Evolutionary conservation across 2,113 vertebrate genomes (phyloP), one percentile per base, ranked within the genome.

Genomic region (Phasianus colchicus): DNA sequence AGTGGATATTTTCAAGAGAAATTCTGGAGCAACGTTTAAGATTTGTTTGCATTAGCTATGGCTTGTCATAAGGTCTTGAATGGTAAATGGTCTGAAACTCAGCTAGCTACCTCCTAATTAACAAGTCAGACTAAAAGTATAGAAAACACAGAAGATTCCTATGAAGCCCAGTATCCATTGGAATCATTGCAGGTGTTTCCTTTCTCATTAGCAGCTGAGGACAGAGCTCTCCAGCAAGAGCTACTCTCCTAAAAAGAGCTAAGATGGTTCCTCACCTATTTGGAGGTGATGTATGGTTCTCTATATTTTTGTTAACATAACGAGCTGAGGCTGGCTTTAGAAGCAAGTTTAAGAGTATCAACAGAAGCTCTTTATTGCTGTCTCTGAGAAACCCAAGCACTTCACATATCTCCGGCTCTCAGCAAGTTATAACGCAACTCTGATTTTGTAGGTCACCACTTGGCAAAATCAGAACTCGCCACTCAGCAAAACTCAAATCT

Each of bases 401-500:
- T n/a, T 81, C 9, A 1, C 30, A 21, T 43, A 79, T 21, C 74
- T 85, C 82, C 75, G 88, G 45, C 42, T 86, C 60, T 88, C 93
- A 86, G 60, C 79, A 88, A 91, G 79, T 9, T 95, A 83, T 57
- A 72, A 54, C 72, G 47, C 67, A 73, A 43, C 30, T 82, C 2
- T 88, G 3, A 83, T 94, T 91, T 70, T 55, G 32, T 50, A 88
- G 75, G 72, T 91, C 88, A 77, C 50, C 61, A 58, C 55, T 73
- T 89, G 76, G 75, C 79, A 95, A 88, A 85, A 86, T 78, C 55
- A 63, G 45, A 96, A 63, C 22, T 60, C 21, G 6, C 16, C 38
- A 13, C 79, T 90, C 79, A 60, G 88, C 85, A 90, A 76, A 89
- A 54, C 6, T 8, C 60, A 71, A 60, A 90, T 80, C 83, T 91